A percentile compares a stretch with the other conserved stretches of the same genome.
These are phyloP conservation scores for Tetraneura akinire DNA, from an alignment of 1,140 invertebrate species.

Conservation along the genomic window DNA sequence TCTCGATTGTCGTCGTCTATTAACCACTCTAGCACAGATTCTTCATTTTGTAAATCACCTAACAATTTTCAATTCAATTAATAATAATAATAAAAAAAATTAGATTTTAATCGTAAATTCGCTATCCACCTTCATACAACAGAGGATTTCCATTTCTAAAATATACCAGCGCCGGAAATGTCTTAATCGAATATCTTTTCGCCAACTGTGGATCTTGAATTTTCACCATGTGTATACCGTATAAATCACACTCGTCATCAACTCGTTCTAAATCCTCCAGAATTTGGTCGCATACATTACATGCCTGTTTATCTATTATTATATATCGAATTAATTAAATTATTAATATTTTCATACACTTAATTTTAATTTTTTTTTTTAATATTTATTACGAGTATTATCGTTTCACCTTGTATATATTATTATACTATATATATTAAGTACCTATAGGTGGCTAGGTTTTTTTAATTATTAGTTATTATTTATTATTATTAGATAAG, in stretches of 20 bases:
- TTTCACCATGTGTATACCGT: constrained; percentile 92
- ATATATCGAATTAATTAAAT: background rate
- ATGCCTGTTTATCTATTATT: constrained; percentile 81
- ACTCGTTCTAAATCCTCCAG: constrained; percentile 86
- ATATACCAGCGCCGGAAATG: constrained; percentile 89
- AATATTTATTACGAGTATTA: too few species aligned
- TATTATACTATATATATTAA: too few species aligned
- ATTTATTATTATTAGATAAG: too few species aligned
- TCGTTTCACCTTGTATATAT: too few species aligned
- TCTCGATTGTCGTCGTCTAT: constrained; percentile 92
- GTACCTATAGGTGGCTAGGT: too few species aligned
- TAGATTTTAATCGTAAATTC: constrained; percentile 6
- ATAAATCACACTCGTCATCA: constrained; percentile 90
- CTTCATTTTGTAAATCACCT: constrained; percentile 89
- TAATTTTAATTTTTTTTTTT: too few species aligned
- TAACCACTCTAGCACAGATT: constrained; percentile 88
- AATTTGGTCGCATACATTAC: constrained; percentile 89
- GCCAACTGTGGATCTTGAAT: constrained; percentile 89
- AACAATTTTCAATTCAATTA: background rate
- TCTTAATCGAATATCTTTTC: constrained; percentile 92
- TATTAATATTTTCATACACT: background rate
- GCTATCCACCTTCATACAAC: constrained; percentile 74
- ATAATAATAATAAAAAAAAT: background rate
- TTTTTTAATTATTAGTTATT: too few species aligned
- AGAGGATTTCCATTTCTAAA: constrained; percentile 92